Conservation (phyloP, 2,888 invertebrate genomes). For the Nomada ferruginata region DNA sequence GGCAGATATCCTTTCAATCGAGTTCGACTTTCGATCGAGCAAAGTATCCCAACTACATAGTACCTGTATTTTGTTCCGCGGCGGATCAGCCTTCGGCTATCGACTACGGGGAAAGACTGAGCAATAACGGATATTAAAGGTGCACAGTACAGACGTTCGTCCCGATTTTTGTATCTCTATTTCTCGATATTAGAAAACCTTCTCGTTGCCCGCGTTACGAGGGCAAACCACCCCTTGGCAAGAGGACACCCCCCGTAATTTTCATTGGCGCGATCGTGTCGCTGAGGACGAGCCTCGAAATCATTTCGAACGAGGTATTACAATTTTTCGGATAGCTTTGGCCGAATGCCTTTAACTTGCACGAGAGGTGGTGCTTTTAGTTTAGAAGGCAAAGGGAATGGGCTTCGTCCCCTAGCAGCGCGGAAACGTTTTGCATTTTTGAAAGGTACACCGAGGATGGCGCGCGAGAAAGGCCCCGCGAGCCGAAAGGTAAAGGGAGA, state of each 20-base stretch:
- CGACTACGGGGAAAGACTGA: not conserved
- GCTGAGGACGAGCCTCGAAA: not conserved
- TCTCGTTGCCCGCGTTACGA: not conserved
- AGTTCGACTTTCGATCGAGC: slow-evolving; percentile 49
- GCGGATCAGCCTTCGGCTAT: slow-evolving; percentile 31
- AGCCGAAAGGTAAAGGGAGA: slow-evolving; percentile 28
- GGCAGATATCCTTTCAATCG: slow-evolving; percentile 43
- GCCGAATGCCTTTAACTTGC: not conserved
- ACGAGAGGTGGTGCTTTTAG: no score
- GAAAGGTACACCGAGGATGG: slow-evolving; percentile 54
- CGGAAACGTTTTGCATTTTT: slow-evolving; percentile 71
- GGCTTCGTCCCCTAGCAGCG: slow-evolving; percentile 13
- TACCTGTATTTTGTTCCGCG: slow-evolving; percentile 44
- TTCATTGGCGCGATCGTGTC: no score
- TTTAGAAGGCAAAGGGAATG: not conserved
- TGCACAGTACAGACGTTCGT: slow-evolving; percentile 10
- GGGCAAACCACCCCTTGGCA: not conserved
- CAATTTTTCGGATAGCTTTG: not conserved
- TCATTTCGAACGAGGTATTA: not conserved
- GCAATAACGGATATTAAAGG: slow-evolving; percentile 51
- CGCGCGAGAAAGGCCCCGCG: slow-evolving; percentile 18
- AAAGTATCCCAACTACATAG: slow-evolving; percentile 36
- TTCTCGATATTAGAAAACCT: slow-evolving; percentile 31
- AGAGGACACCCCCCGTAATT: no score
- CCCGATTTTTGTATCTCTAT: not conserved